phyloP scores from a whole-genome alignment of 2,113 vertebrate species.

The Bos indicus region DNA sequence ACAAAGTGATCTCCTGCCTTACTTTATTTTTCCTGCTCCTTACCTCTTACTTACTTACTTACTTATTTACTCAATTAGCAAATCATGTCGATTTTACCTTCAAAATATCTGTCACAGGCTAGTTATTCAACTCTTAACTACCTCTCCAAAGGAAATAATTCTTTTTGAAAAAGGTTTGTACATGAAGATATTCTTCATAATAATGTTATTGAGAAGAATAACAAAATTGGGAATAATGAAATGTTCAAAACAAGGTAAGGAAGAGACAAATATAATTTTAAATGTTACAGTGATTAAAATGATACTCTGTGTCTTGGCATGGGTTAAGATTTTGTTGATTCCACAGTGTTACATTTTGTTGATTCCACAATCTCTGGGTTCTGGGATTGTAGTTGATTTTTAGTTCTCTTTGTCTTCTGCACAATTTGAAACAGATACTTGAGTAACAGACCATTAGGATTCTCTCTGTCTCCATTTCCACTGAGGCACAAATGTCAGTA shows the following conservation, averaged over 20 bases:
- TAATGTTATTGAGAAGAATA: not conserved
- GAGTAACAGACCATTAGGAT: not conserved
- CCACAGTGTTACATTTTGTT: not conserved
- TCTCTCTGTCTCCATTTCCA: not conserved
- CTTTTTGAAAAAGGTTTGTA: not conserved
- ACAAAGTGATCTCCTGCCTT: not conserved
- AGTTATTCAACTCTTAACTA: not conserved
- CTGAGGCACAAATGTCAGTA: not conserved
- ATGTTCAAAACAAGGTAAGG: not conserved
- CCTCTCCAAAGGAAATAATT: not conserved
- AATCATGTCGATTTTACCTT: not conserved
- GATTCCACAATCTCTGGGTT: not conserved
- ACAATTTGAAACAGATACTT: not conserved
- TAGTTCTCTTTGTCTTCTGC: not conserved
- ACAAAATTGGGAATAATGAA: conserved; percentile 11
- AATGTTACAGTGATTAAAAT: conserved; percentile 12
- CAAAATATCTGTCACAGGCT: not conserved
- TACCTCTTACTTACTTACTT: not conserved
- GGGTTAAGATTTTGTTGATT: not conserved
- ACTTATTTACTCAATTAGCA: not conserved
- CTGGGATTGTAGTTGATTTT: not conserved
- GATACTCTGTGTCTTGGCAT: not conserved
- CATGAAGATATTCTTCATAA: not conserved
- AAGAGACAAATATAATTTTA: not conserved
- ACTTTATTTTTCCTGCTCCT: not conserved